Evolutionary conservation across 2,888 invertebrate genomes (phyloP).

Genomic region (Callosobruchus maculatus): DNA sequence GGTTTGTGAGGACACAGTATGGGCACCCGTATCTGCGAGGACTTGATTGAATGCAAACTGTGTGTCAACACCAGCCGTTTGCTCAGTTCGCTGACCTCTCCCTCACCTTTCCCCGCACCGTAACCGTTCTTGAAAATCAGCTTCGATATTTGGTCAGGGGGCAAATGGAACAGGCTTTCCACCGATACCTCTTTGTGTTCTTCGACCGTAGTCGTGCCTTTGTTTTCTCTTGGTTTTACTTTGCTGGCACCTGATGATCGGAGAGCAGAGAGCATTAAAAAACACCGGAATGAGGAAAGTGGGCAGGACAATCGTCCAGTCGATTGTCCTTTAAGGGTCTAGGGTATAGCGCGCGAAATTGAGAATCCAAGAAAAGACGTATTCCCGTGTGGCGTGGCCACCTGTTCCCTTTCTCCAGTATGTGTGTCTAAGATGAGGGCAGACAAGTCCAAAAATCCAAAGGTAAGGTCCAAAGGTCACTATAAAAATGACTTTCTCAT

Average conservation of each 20-base stretch:
- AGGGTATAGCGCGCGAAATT: no score
- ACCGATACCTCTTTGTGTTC: conserved; percentile 26
- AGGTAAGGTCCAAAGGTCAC: no score
- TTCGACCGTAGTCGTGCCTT: not conserved
- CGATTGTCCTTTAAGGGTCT: no score
- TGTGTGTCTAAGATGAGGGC: no score
- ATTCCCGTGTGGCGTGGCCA: no score
- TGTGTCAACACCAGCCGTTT: conserved; percentile 1
- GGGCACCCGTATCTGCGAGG: conserved; percentile 21
- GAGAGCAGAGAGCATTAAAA: no score
- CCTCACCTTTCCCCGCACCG: not conserved
- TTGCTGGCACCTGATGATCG: not conserved
- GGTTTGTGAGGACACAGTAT: conserved; percentile 40
- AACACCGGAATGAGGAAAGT: no score
- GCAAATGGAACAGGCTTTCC: conserved; percentile 36
- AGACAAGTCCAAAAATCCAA: no score
- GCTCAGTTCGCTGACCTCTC: conserved; percentile 6
- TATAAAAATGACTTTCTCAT: no score
- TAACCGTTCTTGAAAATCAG: conserved; percentile 13
- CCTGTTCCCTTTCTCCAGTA: no score
- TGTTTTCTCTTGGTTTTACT: not conserved
- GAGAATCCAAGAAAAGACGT: no score
- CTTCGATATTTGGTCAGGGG: conserved; percentile 25
- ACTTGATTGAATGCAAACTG: conserved; percentile 5
- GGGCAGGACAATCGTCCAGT: no score